phyloP scores from a whole-genome alignment of 2,888 invertebrate species.

The Autographa pulchrina region DNA sequence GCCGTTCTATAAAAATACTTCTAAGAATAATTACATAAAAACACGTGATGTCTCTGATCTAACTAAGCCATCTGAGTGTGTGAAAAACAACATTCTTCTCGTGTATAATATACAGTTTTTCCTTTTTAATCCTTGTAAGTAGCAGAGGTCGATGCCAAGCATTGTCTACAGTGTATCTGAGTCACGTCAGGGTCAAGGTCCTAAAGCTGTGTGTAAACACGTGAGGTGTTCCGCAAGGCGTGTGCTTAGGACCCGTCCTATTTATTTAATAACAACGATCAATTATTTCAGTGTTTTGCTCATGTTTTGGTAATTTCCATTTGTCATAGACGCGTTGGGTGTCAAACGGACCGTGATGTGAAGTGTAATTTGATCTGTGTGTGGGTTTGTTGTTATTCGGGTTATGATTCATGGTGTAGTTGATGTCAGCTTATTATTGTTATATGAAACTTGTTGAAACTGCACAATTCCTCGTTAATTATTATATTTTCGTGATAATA shows the following conservation, averaged over 20 bases:
- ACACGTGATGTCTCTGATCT: slow-evolving; percentile 34
- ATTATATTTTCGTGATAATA: too few relatives aligned
- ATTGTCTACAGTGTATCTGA: slow-evolving; percentile 65
- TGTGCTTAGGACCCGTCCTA: slow-evolving; percentile 57
- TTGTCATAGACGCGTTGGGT: not conserved
- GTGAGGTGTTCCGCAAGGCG: slow-evolving; percentile 69
- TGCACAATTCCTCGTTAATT: too few relatives aligned
- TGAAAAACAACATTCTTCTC: slow-evolving; percentile 58
- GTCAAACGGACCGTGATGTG: not conserved
- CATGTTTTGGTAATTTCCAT: slow-evolving; percentile 18
- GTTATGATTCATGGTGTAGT: not conserved
- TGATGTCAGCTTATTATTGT: not conserved
- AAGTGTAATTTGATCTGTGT: not conserved
- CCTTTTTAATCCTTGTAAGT: slow-evolving; percentile 62
- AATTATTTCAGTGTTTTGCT: slow-evolving; percentile 24
- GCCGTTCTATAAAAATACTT: not conserved
- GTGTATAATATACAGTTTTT: slow-evolving; percentile 63
- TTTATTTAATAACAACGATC: slow-evolving; percentile 38
- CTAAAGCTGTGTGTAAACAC: slow-evolving; percentile 51
- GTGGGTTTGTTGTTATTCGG: not conserved
- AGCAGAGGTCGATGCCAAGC: slow-evolving; percentile 66
- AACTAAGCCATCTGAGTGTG: slow-evolving; percentile 69
- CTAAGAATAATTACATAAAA: slow-evolving; percentile 9
- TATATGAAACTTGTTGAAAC: not conserved
- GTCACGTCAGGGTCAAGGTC: slow-evolving; percentile 74